A percentile compares a stretch with the other conserved stretches of the same genome.
Evolutionary conservation across 2,888 invertebrate species (phyloP).

Genomic region (Andrena camellia): DNA sequence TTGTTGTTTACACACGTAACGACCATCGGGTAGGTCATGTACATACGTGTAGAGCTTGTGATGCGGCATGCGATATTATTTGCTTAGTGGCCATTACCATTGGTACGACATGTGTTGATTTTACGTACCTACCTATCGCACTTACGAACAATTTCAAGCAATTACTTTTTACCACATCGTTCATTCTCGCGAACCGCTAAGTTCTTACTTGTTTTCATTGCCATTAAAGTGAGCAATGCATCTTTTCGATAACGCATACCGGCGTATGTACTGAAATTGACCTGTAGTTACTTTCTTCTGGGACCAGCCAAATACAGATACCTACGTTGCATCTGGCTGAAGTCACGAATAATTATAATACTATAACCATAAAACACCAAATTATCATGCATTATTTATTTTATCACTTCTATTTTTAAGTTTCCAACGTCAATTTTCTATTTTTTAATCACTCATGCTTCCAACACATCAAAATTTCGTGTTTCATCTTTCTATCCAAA

Average conservation of each 20-base stretch:
- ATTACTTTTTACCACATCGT: constrained; percentile 70
- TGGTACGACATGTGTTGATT: constrained; percentile 64
- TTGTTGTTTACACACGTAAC: constrained; percentile 69
- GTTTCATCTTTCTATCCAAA: not conserved
- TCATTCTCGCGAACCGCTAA: constrained; percentile 26
- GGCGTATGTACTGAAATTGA: constrained; percentile 25
- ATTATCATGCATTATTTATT: too few relatives aligned
- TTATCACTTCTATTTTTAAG: too few relatives aligned
- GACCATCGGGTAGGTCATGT: constrained; percentile 50
- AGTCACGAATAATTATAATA: not conserved
- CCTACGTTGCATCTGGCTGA: constrained; percentile 18
- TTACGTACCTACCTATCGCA: constrained; percentile 59
- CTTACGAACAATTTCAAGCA: constrained; percentile 75
- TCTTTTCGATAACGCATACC: constrained; percentile 10
- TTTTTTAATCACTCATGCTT: not conserved
- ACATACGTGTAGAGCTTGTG: constrained; percentile 44
- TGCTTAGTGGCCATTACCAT: constrained; percentile 71
- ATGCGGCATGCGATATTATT: constrained; percentile 77
- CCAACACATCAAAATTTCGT: not conserved
- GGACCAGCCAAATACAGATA: not conserved
- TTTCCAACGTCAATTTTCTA: not conserved
- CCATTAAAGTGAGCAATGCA: constrained; percentile 2
- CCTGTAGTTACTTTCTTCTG: not conserved
- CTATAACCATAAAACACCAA: not conserved
- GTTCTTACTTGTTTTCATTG: constrained; percentile 42